Conservation (phyloP, 2,113 vertebrate species). For the Scortum barcoo region DNA sequence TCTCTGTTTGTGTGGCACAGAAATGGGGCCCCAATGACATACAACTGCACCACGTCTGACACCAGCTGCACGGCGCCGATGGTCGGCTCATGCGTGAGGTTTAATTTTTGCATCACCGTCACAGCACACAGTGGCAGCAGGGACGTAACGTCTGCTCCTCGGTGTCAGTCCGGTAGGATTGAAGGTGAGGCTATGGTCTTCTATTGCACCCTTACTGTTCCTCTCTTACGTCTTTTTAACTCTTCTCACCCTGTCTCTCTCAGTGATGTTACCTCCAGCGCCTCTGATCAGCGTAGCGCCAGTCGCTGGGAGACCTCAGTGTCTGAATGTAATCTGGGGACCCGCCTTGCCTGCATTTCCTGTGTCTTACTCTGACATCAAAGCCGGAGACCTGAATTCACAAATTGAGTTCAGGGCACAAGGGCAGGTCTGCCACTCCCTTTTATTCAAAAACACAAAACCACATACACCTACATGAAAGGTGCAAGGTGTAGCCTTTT, state of each 20-base stretch:
- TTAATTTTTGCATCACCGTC: slow-evolving; percentile 63
- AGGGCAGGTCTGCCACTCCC: slow-evolving; percentile 56
- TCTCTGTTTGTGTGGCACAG: neutral
- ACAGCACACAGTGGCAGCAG: neutral
- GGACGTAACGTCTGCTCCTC: slow-evolving; percentile 18
- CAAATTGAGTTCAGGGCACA: slow-evolving; percentile 67
- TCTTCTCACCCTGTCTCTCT: slow-evolving; percentile 22
- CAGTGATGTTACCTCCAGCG: slow-evolving; percentile 87
- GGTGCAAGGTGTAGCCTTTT: neutral
- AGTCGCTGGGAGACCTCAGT: slow-evolving; percentile 77
- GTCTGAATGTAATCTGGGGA: slow-evolving; percentile 88
- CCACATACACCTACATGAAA: neutral
- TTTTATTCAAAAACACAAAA: neutral
- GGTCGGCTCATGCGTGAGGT: neutral
- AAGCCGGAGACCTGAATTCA: slow-evolving; percentile 44
- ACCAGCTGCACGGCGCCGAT: slow-evolving; percentile 67
- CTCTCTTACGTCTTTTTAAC: neutral
- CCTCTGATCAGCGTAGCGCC: slow-evolving; percentile 80
- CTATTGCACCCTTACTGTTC: neutral
- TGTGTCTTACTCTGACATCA: slow-evolving; percentile 64
- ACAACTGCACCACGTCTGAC: slow-evolving; percentile 59
- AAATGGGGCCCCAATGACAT: neutral
- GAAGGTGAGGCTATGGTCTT: slow-evolving; percentile 55
- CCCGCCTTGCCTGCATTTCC: neutral
- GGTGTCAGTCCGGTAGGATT: slow-evolving; percentile 66